Percentiles rank a stretch among this genome's conserved stretches.
These are phyloP conservation scores for Pitangus sulphuratus DNA, from an alignment of 2,797 vertebrate genomes.

Conservation along the genomic window DNA sequence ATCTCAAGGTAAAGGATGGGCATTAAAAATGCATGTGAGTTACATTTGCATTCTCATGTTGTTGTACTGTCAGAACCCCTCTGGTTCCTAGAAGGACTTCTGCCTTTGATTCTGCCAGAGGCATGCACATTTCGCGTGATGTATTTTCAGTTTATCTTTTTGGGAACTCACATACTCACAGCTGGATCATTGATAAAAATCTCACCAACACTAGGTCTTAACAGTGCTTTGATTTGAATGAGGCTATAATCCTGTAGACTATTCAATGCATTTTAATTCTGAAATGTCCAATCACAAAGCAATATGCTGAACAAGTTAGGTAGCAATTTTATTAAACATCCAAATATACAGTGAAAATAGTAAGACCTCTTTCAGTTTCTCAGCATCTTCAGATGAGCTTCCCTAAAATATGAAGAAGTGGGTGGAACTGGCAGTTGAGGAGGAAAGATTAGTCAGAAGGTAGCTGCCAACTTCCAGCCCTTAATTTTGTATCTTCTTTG, in stretches of 20 bases:
- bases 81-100: neutral
- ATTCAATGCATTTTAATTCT: neutral
- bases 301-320: neutral
- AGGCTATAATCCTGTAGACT: neutral
- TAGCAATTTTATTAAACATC: neutral
- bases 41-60: neutral
- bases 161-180: neutral
- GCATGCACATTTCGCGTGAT: neutral
- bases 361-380: conserved; percentile 8
- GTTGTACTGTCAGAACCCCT: neutral
- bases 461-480: conserved; percentile 35
- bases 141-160: conserved; percentile 18
- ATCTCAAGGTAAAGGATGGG: neutral
- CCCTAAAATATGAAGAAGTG: conserved; percentile 3
- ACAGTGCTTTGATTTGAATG: neutral
- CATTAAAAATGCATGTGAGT: neutral
- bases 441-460: conserved; percentile 37
- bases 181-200: neutral
- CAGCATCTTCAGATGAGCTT: neutral
- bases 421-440: neutral
- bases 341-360: conserved; percentile 13
- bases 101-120: neutral
- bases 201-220: neutral
- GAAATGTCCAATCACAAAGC: neutral
- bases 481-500: conserved; percentile 26